Evolutionary conservation across 2,888 invertebrate species (phyloP), one percentile per base, ranked within the genome.

Genomic region (Sacculina carcini): DNA sequence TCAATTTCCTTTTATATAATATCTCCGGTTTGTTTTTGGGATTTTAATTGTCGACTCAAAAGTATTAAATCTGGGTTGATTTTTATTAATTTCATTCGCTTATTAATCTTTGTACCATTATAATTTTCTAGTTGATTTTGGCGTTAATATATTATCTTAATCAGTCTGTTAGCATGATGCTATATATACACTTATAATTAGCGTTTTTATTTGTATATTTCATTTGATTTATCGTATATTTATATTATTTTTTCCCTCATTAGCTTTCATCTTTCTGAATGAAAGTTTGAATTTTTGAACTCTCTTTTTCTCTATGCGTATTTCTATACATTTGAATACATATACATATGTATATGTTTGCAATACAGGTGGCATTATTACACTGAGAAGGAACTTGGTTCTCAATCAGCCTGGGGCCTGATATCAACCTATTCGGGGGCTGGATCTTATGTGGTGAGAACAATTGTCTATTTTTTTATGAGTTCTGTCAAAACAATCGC

Each of bases 401-500:
- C 70, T 6, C 61, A 64, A 14, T 58, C 59, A 2, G 62, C 71
- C 52, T 65, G 64, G 63, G 76, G 75, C 5, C 58, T 62, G 42
- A 58, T 76, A 16, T 62, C 66, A 0, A 61, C 62, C 3, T 77
- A 77, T 61, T 62, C 65, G 3, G 71, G 71, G 7, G 73, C 71
- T 1, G 77, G 77, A 0, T 75, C 66, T 56, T 69, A 54, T 40
- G 32, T 50, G 50, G 56, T 53, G 24, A 48, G 51, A 51, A 42
- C 23, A 19, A 19, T 7, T 38, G 23, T n/a, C n/a, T n/a, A n/a
- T n/a, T n/a, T n/a, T n/a, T n/a, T n/a, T n/a, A n/a, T n/a, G n/a
- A n/a, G n/a, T n/a, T n/a, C n/a, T n/a, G n/a, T n/a, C n/a, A n/a
- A n/a, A n/a, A n/a, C n/a, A n/a, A n/a, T n/a, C n/a, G n/a, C n/a